Percentiles rank a stretch among this genome's conserved stretches.
phyloP scores from a whole-genome alignment of 2,797 vertebrate genomes.

The Ciconia nigra region DNA sequence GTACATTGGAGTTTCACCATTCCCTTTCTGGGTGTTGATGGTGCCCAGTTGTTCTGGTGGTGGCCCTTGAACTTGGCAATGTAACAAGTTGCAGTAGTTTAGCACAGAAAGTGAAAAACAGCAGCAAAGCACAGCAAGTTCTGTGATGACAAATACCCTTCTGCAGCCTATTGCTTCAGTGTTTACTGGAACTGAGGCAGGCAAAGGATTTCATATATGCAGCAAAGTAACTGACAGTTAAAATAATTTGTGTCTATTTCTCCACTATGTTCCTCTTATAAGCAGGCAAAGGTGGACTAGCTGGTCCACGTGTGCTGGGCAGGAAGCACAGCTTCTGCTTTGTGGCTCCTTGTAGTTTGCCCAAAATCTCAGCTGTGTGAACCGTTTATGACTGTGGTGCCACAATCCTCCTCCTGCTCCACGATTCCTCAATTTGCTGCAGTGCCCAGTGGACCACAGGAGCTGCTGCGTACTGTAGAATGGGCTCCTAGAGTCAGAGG shows the following conservation, averaged over 20 bases:
- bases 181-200: background rate
- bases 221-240: background rate
- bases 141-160: background rate
- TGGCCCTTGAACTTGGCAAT: background rate
- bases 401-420: background rate
- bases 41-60: background rate
- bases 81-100: background rate
- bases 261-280: background rate
- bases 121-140: background rate
- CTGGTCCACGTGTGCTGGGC: fast-evolving
- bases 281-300: background rate
- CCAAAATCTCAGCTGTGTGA: background rate
- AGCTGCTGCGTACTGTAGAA: background rate
- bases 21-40: background rate
- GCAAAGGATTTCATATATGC: background rate
- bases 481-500: background rate
- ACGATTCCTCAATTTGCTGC: background rate
- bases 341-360: background rate
- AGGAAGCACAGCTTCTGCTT: background rate
- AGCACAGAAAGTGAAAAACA: background rate
- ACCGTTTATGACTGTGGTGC: background rate
- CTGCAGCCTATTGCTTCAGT: background rate
- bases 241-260: background rate
- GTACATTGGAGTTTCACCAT: background rate
- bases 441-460: background rate